Conservation (phyloP, 1,140 invertebrate genomes). For the Trypoxylus dichotomus region DNA sequence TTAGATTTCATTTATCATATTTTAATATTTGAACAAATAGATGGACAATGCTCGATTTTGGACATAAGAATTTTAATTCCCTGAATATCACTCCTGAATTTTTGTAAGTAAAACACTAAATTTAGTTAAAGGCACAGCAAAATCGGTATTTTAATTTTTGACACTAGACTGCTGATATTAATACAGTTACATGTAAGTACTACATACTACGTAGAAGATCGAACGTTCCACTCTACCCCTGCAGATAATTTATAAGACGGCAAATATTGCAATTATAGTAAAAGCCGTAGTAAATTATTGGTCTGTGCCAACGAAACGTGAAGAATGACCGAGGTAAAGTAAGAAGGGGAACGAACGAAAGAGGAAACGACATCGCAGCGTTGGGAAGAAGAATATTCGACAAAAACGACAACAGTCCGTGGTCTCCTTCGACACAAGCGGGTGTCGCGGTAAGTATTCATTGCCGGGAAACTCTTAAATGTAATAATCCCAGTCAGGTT, state of each 20-base stretch:
- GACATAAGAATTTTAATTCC: no score
- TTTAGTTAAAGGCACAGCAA: no score
- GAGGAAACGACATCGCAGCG: background rate
- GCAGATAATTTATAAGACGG: slow-evolving; percentile 9
- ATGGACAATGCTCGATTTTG: no score
- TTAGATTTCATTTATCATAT: no score
- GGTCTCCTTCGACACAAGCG: background rate
- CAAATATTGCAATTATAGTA: slow-evolving; percentile 23
- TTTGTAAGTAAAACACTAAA: no score
- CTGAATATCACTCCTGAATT: no score
- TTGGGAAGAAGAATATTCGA: background rate
- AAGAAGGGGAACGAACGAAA: background rate
- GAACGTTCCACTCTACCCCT: background rate
- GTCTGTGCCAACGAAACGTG: background rate
- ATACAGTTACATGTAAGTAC: background rate
- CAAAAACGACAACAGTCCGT: background rate
- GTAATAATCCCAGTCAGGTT: slow-evolving; percentile 37
- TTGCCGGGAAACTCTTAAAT: slow-evolving; percentile 32
- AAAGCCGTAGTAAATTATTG: slow-evolving; percentile 8
- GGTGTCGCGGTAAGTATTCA: slow-evolving; percentile 1
- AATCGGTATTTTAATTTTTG: background rate
- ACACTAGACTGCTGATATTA: background rate
- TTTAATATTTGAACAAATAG: no score
- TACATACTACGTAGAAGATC: background rate
- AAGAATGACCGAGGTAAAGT: background rate